phyloP scores from a whole-genome alignment of 2,797 vertebrate species.

The Picus viridis region DNA sequence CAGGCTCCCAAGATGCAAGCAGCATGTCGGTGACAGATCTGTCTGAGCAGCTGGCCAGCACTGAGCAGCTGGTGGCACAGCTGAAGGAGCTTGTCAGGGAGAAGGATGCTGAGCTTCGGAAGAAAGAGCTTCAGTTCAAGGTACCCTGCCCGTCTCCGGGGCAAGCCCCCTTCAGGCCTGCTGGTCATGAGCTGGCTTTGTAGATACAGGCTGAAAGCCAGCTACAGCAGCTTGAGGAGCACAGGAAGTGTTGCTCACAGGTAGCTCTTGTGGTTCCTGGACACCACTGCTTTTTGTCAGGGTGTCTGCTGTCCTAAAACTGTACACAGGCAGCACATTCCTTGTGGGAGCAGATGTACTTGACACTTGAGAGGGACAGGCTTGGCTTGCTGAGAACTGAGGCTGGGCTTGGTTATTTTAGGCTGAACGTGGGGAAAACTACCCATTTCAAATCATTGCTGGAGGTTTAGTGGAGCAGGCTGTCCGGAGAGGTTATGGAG shows the following conservation, averaged over 20 bases:
- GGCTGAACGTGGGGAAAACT: not conserved
- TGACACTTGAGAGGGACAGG: not conserved
- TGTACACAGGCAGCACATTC: not conserved
- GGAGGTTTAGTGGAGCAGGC: not conserved
- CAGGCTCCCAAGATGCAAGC: conserved; percentile 19
- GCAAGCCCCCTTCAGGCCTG: not conserved
- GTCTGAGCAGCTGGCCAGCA: conserved; percentile 83
- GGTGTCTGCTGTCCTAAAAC: not conserved
- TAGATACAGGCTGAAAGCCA: not conserved
- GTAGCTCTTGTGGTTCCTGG: not conserved
- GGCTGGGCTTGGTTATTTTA: not conserved
- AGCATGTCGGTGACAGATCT: conserved; percentile 77
- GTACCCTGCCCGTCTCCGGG: conserved; percentile 48
- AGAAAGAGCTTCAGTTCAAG: conserved; percentile 88
- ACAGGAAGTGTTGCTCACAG: not conserved
- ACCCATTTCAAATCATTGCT: not conserved
- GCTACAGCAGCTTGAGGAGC: not conserved
- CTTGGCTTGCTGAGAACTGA: not conserved
- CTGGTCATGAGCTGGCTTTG: not conserved
- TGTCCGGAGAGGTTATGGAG: no score
- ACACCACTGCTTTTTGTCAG: not conserved
- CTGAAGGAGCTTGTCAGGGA: conserved; percentile 90
- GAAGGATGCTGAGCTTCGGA: conserved; percentile 83
- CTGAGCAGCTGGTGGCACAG: conserved; percentile 86
- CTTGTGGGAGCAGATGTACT: not conserved